Conservation (phyloP, 2,888 invertebrate genomes). For the Hirtodrosophila duncani region DNA sequence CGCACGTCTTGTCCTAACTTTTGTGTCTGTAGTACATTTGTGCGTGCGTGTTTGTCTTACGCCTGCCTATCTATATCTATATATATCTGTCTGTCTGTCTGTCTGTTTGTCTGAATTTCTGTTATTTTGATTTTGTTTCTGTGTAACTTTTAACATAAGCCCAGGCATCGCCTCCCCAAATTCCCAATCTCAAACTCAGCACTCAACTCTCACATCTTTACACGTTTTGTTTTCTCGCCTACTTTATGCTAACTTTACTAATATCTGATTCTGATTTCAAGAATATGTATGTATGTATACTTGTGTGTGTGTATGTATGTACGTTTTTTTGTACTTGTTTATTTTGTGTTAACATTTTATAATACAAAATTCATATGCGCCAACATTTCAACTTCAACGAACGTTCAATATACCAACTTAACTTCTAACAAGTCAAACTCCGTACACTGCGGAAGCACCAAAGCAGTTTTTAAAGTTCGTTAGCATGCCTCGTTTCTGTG, state of each 20-base stretch:
- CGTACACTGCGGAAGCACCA: no score
- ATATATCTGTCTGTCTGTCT: conserved; percentile 29
- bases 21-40: conserved; percentile 14
- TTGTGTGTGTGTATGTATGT: conserved; percentile 13
- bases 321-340: conserved; percentile 1
- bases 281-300: conserved; percentile 23
- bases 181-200: not conserved
- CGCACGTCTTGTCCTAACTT: conserved; percentile 46
- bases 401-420: conserved; percentile 33
- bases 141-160: conserved; percentile 16
- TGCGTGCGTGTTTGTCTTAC: conserved; percentile 23
- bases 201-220: not conserved
- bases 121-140: conserved; percentile 11
- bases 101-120: conserved; percentile 6
- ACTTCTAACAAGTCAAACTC: conserved; percentile 5
- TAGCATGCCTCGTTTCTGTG: no score
- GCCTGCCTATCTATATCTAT: conserved; percentile 12
- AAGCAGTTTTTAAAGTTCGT: no score
- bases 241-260: conserved; percentile 6
- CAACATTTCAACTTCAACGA: conserved; percentile 41
- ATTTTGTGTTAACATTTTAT: conserved; percentile 30
- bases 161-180: conserved; percentile 2
- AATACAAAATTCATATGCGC: conserved; percentile 38
- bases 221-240: conserved; percentile 1
- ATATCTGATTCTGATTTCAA: conserved; percentile 6